These are phyloP conservation scores for Pseudorasbora parva DNA, from an alignment of 2,113 vertebrate species.

Conservation along the genomic window DNA sequence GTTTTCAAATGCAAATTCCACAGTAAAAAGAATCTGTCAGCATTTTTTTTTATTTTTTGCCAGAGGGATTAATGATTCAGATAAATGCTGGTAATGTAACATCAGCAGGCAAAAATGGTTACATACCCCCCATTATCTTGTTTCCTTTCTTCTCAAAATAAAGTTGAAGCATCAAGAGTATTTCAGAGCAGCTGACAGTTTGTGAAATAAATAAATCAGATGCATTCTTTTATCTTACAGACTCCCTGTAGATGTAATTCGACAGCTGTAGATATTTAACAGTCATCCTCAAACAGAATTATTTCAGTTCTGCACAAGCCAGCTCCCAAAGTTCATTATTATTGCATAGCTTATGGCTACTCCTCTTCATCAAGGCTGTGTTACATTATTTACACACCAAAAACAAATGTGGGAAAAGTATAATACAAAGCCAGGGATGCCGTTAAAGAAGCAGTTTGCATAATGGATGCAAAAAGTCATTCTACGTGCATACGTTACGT, in stretches of 20 bases:
- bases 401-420: constrained; percentile 69
- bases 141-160: constrained; percentile 36
- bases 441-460: constrained; percentile 67
- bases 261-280: constrained; percentile 76
- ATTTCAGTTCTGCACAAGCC: constrained; percentile 70
- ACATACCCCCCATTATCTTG: constrained; percentile 34
- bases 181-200: constrained; percentile 66
- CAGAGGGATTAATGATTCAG: constrained; percentile 32
- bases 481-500: constrained; percentile 60
- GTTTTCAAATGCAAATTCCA: background rate
- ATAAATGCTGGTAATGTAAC: constrained; percentile 47
- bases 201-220: constrained; percentile 74
- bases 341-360: constrained; percentile 74
- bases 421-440: constrained; percentile 67
- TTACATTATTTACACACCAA: constrained; percentile 79
- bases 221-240: constrained; percentile 64
- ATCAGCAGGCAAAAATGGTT: constrained; percentile 31
- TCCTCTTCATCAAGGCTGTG: constrained; percentile 69
- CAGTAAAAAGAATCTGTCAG: constrained; percentile 41
- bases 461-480: constrained; percentile 69
- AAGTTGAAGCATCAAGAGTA: constrained; percentile 60
- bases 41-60: background rate
- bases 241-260: constrained; percentile 70
- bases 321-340: constrained; percentile 75
- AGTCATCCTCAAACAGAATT: constrained; percentile 76